A percentile compares a stretch with the other conserved stretches of the same genome.
phyloP scores from a whole-genome alignment of 1,140 invertebrate species.

The Drosophila subobscura region DNA sequence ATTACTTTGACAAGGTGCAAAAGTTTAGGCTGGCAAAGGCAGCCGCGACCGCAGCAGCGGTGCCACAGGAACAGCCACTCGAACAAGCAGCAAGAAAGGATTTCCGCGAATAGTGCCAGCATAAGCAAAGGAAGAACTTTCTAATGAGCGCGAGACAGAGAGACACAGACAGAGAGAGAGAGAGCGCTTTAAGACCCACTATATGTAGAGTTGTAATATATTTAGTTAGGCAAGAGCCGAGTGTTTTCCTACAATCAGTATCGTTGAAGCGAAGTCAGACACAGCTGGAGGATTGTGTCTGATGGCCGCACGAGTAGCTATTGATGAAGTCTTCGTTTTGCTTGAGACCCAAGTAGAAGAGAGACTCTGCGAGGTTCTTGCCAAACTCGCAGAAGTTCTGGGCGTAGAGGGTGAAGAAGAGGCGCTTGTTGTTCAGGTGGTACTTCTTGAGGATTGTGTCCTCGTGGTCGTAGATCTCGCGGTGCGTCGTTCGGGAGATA shows the following conservation, averaged over 20 bases:
- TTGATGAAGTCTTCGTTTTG: constrained; percentile 67
- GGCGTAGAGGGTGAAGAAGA: constrained; percentile 75
- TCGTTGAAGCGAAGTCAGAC: constrained; percentile 17
- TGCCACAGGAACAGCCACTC: constrained; percentile 14
- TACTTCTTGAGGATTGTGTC: constrained; percentile 57
- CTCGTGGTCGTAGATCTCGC: constrained; percentile 68
- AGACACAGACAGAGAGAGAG: no score
- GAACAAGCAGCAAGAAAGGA: constrained; percentile 1
- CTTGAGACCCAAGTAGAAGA: constrained; percentile 75
- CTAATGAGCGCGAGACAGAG: neutral
- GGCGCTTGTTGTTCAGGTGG: constrained; percentile 64
- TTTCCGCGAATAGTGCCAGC: constrained; percentile 1
- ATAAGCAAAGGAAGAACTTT: neutral
- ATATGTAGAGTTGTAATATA: no score
- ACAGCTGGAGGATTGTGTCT: constrained; percentile 47
- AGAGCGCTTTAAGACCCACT: neutral
- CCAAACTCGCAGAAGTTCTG: constrained; percentile 82
- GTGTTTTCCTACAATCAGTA: neutral
- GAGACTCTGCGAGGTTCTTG: constrained; percentile 70
- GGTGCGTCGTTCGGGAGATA: constrained; percentile 1
- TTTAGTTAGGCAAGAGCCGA: no score
- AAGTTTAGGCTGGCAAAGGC: constrained; percentile 45
- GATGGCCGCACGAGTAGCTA: constrained; percentile 68
- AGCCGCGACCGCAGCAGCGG: constrained; percentile 17
- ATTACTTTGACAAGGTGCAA: constrained; percentile 69